Percentiles rank a stretch among this genome's conserved stretches.
Evolutionary conservation across 2,113 vertebrate species (phyloP).

Genomic region (Hydropotes inermis): DNA sequence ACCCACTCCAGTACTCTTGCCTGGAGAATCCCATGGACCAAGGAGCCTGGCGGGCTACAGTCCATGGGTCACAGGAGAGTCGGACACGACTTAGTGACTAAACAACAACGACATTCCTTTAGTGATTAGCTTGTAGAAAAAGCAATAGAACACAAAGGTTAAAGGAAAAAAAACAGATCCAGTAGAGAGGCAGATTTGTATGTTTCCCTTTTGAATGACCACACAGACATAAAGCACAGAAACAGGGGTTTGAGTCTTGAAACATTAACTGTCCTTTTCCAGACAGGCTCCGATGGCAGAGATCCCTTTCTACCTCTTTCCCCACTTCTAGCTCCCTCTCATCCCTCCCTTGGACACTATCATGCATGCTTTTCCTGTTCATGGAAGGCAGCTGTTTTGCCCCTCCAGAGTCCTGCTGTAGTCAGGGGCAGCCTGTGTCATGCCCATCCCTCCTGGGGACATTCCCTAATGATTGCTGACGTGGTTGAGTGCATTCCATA

Average conservation of each 20-base stretch:
- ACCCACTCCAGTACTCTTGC: neutral
- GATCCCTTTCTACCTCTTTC: no score
- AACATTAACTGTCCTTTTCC: rapidly evolving
- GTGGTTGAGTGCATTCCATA: rapidly evolving
- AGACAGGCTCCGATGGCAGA: neutral
- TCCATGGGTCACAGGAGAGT: neutral
- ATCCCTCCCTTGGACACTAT: rapidly evolving
- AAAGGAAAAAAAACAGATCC: neutral
- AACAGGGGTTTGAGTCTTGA: neutral
- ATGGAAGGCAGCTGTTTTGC: rapidly evolving
- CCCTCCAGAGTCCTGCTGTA: no score
- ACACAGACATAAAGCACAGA: rapidly evolving
- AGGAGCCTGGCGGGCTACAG: neutral
- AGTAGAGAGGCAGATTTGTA: no score
- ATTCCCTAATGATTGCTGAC: neutral
- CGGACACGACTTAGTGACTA: rapidly evolving
- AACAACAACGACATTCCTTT: neutral
- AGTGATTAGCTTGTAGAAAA: neutral
- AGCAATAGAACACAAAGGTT: neutral
- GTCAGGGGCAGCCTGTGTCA: neutral
- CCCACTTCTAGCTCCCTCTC: rapidly evolving
- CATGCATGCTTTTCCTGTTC: rapidly evolving
- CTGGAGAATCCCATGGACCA: neutral
- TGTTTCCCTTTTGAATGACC: rapidly evolving
- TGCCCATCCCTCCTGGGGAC: rapidly evolving